These are phyloP conservation scores for Pagetopsis macropterus DNA, from an alignment of 2,797 vertebrate genomes.

Conservation along the genomic window DNA sequence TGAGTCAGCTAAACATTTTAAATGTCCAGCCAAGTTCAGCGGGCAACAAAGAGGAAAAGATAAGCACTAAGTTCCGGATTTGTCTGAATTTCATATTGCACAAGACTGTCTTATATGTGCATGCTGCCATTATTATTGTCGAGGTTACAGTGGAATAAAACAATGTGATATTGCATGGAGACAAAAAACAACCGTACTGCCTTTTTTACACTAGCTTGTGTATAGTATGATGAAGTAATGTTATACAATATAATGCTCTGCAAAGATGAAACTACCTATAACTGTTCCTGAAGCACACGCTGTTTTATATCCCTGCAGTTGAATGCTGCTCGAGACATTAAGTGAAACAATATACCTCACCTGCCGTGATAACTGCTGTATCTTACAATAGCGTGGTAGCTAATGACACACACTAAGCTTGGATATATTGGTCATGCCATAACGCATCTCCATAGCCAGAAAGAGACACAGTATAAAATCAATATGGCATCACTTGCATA, in stretches of 20 bases:
- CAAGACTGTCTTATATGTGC: slow-evolving; percentile 11
- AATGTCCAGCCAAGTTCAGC: slow-evolving; percentile 32
- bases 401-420: slow-evolving; percentile 31
- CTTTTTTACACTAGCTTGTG: background rate
- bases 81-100: slow-evolving; percentile 25
- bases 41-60: slow-evolving; percentile 18
- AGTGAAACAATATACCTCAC: slow-evolving; percentile 53
- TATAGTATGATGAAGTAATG: background rate
- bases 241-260: slow-evolving; percentile 23
- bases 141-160: slow-evolving; percentile 11
- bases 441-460: slow-evolving; percentile 7
- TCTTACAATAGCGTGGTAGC: slow-evolving; percentile 36
- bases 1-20: slow-evolving; percentile 40
- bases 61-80: slow-evolving; percentile 5
- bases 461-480: slow-evolving; percentile 43
- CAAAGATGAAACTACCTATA: slow-evolving; percentile 45
- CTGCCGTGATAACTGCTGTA: slow-evolving; percentile 38
- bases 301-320: slow-evolving; percentile 33
- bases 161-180: background rate
- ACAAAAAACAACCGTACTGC: slow-evolving; percentile 10
- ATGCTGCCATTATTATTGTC: slow-evolving; percentile 15
- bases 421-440: slow-evolving; percentile 39
- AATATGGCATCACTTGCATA: slow-evolving; percentile 41
- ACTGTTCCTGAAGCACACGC: slow-evolving; percentile 38
- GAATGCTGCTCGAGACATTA: slow-evolving; percentile 41